Evolutionary conservation across 1,140 invertebrate genomes (phyloP), one percentile per base, ranked within the genome.

Genomic region (Magallana gigas): DNA sequence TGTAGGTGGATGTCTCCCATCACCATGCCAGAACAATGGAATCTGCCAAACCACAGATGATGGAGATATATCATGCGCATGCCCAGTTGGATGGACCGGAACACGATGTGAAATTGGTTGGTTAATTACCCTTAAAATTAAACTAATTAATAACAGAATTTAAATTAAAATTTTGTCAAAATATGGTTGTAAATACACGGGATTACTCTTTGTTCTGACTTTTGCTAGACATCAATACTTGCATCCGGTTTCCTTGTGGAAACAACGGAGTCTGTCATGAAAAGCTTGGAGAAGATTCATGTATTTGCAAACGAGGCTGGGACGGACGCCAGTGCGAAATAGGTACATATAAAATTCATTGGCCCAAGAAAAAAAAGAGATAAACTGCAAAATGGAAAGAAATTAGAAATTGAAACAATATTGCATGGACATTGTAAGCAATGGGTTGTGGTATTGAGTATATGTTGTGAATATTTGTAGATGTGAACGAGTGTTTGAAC

Each of bases 261-360:
- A 90, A 90, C 58, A 60, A 84, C 9, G 84, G 82, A 23, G 84
- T 59, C 14, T 90, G 89, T 88, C 16, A 84, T 0, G 86, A 88
- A 7, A 81, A 58, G 16, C 14, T 57, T 4, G 88, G 88, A 18
- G 85, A 80, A 8, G 85, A 84, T n/a, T 23, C 8, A 5, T 89
- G 88, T 83, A 62, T 36, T 0, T 89, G 88, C 85, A 71, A 64
- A 23, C n/a, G 62, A 71, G 88, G 88, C 29, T 89, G 86, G 85
- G 85, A 57, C 23, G 88, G 88, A 48, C 85, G 81, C 5, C 57
- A 87, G n/a, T 89, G 88, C 83, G 83, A 87, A 85, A 12, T 68
- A 48, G 86, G 88, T 87, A 80, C 81, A 64, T 14, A 16, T 4
- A 64, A 8, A 3, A 48, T 48, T 48, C 36, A 48, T 2, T 5